Base-by-base conservation (phyloP, 2,888 invertebrate species). In the Scaptomyza reducta region DNA sequence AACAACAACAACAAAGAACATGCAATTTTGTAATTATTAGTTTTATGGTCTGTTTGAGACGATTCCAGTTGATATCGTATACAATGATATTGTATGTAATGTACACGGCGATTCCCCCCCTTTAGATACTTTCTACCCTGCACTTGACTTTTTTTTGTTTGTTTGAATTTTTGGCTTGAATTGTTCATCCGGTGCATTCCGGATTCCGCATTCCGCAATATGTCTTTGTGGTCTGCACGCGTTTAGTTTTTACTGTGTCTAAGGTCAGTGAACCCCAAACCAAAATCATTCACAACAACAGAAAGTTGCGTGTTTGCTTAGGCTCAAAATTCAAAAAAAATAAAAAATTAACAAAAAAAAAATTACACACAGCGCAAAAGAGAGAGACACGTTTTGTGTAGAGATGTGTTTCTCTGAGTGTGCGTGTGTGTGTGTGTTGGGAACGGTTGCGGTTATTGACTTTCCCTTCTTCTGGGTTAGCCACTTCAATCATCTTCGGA, bases 21-120 rank as follows among this genome's bases (percentile, higher is more conserved):
- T 83, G 84, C 85, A 79, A 83, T 85, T 85, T 85, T 66, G 81
- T 77, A 81, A 84, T 84, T 84, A 85, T 73, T 71, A 72, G 70
- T 79, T 82, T 79, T 79, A 83, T 83, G 83, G 77, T 84, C 84
- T 85, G 84, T 70, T 84, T 85, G 79, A 85, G 71, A 41, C 35
- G 57, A 60, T 53, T 50, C 49, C 46, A 50, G 27, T 57, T 42
- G 41, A 16, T 50, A 27, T 13, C 6, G 1, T 1, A 47, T 6
- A 18, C 9, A 38, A 3, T 3, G 2, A 9, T 10, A 33, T 3
- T 6, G n/a, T 33, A 38, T 38, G 38, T 38, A 38, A 9, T 40
- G 14, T 40, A 7, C n/a, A 11, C 22, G 35, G 22, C 25, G 18
- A 11, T 14, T 33, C 18, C 18, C 13, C 18, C 33, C 13, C 33